Percentiles rank a stretch among this genome's conserved stretches.
These are phyloP conservation scores for Chauna torquata DNA, from an alignment of 2,113 vertebrate species.

Conservation along the genomic window DNA sequence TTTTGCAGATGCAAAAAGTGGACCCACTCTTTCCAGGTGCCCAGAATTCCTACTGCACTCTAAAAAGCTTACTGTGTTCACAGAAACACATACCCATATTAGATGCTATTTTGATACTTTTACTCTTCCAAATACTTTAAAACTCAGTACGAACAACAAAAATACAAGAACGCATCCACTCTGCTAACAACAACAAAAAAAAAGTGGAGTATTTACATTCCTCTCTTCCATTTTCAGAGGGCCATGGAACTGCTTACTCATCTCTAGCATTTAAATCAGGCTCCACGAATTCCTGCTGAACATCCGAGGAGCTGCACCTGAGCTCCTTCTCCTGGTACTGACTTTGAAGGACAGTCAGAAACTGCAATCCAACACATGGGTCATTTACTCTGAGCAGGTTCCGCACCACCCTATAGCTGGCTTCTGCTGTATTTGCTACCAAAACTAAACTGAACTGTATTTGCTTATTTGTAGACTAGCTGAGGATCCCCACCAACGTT, in stretches of 20 bases:
- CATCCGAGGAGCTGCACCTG: background rate
- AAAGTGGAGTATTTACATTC: background rate
- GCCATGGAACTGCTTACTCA: background rate
- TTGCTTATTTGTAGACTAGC: background rate
- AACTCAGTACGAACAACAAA: background rate
- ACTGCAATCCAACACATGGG: background rate
- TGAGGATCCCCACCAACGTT: background rate
- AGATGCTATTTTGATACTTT: background rate
- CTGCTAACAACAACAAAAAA: background rate
- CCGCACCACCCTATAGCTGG: background rate
- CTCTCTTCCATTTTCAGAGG: background rate
- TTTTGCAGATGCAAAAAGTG: background rate
- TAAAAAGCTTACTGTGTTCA: background rate
- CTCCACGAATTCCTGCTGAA: background rate
- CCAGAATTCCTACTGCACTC: background rate
- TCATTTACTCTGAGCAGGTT: background rate
- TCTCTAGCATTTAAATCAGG: background rate
- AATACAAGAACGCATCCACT: background rate
- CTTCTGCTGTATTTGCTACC: background rate
- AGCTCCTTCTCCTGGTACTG: background rate
- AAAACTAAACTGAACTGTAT: background rate
- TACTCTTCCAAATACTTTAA: background rate
- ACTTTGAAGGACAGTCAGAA: background rate
- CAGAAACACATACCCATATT: background rate
- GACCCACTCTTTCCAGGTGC: background rate